phyloP scores from a whole-genome alignment of 2,888 invertebrate genomes.

The Allacma fusca region DNA sequence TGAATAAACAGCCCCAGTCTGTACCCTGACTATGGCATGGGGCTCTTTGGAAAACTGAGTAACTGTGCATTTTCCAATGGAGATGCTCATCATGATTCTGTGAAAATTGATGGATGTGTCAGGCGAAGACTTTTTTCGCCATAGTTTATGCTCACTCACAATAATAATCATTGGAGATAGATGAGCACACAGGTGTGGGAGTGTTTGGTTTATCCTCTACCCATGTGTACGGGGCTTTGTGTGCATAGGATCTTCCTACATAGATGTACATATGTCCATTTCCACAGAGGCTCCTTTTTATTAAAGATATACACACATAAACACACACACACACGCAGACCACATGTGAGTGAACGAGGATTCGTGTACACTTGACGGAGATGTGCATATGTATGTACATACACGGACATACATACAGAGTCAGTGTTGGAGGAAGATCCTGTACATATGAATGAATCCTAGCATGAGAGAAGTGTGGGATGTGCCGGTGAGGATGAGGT shows the following conservation, averaged over 20 bases:
- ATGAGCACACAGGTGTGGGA: conserved; percentile 31
- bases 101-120: conserved; percentile 34
- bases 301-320: too few relatives aligned
- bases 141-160: too few relatives aligned
- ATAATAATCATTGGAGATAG: too few relatives aligned
- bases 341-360: neutral
- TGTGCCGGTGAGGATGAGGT: conserved; percentile 31
- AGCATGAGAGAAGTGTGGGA: neutral
- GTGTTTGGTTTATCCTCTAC: neutral
- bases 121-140: neutral
- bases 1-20: too few relatives aligned
- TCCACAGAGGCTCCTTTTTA: too few relatives aligned
- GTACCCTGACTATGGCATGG: too few relatives aligned
- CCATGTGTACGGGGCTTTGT: neutral
- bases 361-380: neutral
- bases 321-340: neutral
- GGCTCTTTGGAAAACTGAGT: too few relatives aligned
- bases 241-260: neutral
- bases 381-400: neutral
- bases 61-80: conserved; percentile 39
- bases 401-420: too few relatives aligned
- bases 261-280: neutral
- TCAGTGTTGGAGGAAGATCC: too few relatives aligned
- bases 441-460: neutral
- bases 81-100: neutral